Percentiles rank a stretch among this genome's conserved stretches.
Conservation (phyloP, 2,888 invertebrate species). For the Drosophila robusta region DNA sequence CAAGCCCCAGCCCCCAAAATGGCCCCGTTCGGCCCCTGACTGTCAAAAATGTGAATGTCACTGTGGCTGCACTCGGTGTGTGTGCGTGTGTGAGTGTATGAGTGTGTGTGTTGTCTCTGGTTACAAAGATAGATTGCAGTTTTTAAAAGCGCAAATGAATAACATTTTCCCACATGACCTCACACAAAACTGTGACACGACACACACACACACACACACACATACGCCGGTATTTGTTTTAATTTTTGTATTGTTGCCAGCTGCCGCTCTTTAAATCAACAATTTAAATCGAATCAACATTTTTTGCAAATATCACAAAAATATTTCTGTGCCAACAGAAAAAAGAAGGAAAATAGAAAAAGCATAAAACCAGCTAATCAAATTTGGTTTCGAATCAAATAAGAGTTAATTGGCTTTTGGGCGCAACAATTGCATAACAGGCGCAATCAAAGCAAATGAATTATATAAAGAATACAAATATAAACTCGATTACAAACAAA, state of each 20-base stretch:
- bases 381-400: conserved; percentile 15
- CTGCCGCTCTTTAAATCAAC: conserved; percentile 19
- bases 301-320: conserved; percentile 16
- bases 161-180: conserved; percentile 42
- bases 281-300: conserved; percentile 29
- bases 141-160: conserved; percentile 72
- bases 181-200: conserved; percentile 9
- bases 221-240: neutral
- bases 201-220: neutral
- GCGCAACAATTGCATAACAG: conserved; percentile 11
- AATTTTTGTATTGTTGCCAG: conserved; percentile 26
- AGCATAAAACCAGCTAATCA: conserved; percentile 1
- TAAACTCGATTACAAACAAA: neutral
- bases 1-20: neutral
- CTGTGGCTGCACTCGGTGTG: conserved; percentile 43
- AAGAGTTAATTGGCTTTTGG: conserved; percentile 26
- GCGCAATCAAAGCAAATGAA: conserved; percentile 1
- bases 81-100: conserved; percentile 14
- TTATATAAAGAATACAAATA: neutral
- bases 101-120: conserved; percentile 23
- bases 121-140: conserved; percentile 74
- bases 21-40: neutral
- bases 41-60: conserved; percentile 63
- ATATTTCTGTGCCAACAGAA: neutral
- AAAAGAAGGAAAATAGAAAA: neutral